These are phyloP conservation scores for Campylomormyrus tamandua DNA, from an alignment of 2,113 vertebrate genomes.

Conservation along the genomic window DNA sequence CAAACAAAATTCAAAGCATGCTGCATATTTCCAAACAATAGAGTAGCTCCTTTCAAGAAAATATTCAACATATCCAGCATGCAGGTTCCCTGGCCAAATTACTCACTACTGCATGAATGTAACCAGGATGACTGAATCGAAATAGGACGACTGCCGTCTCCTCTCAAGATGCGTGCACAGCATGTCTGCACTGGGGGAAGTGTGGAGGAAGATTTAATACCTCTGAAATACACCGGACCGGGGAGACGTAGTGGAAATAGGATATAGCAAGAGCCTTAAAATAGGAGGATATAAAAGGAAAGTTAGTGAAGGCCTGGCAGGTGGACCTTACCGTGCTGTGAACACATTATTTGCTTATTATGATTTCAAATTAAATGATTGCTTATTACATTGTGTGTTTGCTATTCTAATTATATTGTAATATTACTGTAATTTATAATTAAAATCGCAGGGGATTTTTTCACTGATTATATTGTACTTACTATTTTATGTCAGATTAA, in stretches of 20 bases:
- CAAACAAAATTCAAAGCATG: background rate
- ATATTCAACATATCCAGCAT: background rate
- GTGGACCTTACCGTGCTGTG: background rate
- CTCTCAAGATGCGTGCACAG: background rate
- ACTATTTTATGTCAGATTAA: background rate
- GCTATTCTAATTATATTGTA: background rate
- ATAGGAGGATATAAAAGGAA: background rate
- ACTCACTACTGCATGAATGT: background rate
- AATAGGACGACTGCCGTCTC: background rate
- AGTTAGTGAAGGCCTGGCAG: background rate
- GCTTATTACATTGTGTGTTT: background rate
- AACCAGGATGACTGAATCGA: background rate
- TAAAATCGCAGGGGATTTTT: background rate
- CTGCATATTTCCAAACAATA: background rate
- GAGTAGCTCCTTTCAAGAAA: background rate
- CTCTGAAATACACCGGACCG: background rate
- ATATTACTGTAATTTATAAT: background rate
- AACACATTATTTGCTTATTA: background rate
- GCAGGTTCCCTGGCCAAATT: background rate
- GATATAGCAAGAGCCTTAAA: background rate
- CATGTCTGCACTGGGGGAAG: constrained; percentile 1
- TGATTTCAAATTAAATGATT: background rate
- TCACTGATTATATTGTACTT: background rate
- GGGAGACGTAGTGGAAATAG: background rate
- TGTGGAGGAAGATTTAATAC: background rate